Conservation (phyloP, 1,140 invertebrate genomes). For the Zaprionus gabonicus region DNA sequence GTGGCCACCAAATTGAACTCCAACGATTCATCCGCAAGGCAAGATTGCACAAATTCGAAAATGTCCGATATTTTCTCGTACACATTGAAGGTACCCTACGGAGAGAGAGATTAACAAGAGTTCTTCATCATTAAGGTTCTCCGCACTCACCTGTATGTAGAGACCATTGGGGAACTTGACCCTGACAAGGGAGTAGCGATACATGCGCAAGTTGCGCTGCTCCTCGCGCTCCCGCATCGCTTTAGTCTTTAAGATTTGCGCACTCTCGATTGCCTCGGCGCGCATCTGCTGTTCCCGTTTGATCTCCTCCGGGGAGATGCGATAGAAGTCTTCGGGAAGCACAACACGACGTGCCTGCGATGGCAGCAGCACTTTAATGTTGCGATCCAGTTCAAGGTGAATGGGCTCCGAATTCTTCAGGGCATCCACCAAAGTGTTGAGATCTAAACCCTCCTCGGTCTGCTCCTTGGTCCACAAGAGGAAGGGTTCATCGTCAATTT, state of each 20-base stretch:
- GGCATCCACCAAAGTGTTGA: constrained; percentile 89
- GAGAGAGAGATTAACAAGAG: neutral
- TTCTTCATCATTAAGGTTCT: neutral
- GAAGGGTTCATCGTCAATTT: constrained; percentile 84
- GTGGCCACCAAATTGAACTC: constrained; percentile 88
- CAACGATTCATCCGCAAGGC: constrained; percentile 87
- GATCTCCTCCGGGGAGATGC: constrained; percentile 91
- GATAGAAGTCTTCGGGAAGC: constrained; percentile 93
- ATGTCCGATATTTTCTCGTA: constrained; percentile 90
- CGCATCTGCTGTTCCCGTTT: constrained; percentile 93
- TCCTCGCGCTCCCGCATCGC: constrained; percentile 96
- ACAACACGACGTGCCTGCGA: constrained; percentile 89
- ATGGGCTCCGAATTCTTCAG: constrained; percentile 92
- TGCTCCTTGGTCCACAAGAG: constrained; percentile 71
- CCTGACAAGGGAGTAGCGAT: constrained; percentile 93
- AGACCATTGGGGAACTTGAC: constrained; percentile 95
- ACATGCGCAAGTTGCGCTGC: constrained; percentile 90
- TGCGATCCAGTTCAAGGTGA: constrained; percentile 92
- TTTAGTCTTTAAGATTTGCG: constrained; percentile 94
- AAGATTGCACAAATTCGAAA: constrained; percentile 90
- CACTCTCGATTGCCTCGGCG: constrained; percentile 91
- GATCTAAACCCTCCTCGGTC: constrained; percentile 74
- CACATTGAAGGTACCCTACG: constrained; percentile 92
- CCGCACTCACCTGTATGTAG: constrained; percentile 89
- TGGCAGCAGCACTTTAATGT: constrained; percentile 92